Evolutionary conservation across 2,113 vertebrate genomes (phyloP), one percentile per base, ranked within the genome.

Genomic region (Sphyrna mokarran): DNA sequence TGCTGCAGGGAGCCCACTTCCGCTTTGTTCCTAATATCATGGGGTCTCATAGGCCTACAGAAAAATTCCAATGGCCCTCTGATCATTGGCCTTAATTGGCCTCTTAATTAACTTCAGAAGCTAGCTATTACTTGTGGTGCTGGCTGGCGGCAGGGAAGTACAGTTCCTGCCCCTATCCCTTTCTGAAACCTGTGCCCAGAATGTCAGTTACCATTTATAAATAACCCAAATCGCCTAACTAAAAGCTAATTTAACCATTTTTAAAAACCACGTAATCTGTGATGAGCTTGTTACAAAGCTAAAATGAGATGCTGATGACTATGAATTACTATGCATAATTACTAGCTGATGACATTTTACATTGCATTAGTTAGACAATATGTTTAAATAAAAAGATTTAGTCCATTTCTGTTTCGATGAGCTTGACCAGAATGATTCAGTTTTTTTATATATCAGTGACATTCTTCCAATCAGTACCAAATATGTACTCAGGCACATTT

Each of bases 291-390:
- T 43, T 72, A 48, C 20, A 72, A 76, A 72, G 68, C 69, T 72
- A 72, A 70, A 72, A 54, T 95, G 72, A 95, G 40, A 54, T 43
- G 23, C 26, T 70, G 94, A 54, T 95, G 68, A 76, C 93, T 54
- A 48, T 72, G 22, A 13, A 48, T 95, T 22, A 22, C 16, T 76
- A 72, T 95, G 37, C 69, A 95, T 48, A 40, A 69, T 94, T 69
- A 95, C 70, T 54, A 95, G 43, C 11, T 95, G 40, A 95, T 72
- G 26, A 70, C 43, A 95, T 18, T 95, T 95, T 95, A 70, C 26
- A 54, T 29, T 95, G 66, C 69, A 95, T 54, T 72, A 43, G 37
- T 95, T 95, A 72, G 69, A 95, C 14, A 2, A 26, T 33, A 72
- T 18, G 26, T 43, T 54, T 54, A 72, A 95, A 54, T 95, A 33